Evolutionary conservation across 1,140 invertebrate genomes (phyloP).

Genomic region (Drosophila sturtevanti): DNA sequence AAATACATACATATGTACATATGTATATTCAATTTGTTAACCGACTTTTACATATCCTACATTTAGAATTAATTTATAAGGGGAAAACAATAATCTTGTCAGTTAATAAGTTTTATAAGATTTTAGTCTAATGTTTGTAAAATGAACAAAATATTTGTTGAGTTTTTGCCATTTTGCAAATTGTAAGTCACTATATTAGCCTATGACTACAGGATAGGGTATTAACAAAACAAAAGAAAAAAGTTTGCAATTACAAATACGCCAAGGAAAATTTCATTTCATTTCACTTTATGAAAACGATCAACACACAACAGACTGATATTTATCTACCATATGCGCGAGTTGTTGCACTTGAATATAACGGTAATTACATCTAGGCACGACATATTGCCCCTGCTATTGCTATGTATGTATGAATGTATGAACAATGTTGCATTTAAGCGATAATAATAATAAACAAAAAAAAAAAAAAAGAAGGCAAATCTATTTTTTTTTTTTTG

Average conservation of each 20-base stretch:
- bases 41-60: neutral
- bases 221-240: conserved; percentile 29
- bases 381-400: conserved; percentile 74
- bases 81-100: no score
- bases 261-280: conserved; percentile 59
- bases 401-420: no score
- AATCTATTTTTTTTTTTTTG: conserved; percentile 34
- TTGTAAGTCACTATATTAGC: neutral
- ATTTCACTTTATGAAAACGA: conserved; percentile 63
- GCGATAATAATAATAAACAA: conserved; percentile 52
- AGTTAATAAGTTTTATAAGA: no score
- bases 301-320: conserved; percentile 40
- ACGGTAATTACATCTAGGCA: conserved; percentile 77
- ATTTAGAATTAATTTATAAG: neutral
- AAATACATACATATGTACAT: no score
- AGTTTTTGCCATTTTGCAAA: no score
- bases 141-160: no score
- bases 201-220: neutral
- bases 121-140: no score
- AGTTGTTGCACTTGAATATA: conserved; percentile 73
- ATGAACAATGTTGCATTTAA: conserved; percentile 51
- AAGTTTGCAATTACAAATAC: conserved; percentile 58
- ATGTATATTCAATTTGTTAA: neutral
- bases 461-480: conserved; percentile 12
- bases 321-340: conserved; percentile 67